Evolutionary conservation across 1,140 invertebrate genomes (phyloP), one percentile per base, ranked within the genome.

Genomic region (Brachionus calyciflorus): DNA sequence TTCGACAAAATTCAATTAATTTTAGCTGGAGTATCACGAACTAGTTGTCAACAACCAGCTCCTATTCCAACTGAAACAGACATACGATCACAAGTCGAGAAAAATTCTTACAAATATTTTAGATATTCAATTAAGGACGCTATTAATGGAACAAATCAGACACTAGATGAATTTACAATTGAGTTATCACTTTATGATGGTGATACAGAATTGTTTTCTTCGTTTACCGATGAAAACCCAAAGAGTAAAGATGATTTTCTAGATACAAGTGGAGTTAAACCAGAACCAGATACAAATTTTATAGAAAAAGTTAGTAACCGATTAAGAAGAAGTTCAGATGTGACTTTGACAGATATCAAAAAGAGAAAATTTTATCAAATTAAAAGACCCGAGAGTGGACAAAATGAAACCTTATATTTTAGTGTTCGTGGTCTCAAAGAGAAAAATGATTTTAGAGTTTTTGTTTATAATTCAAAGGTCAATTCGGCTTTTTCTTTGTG

Each of bases 171-270:
- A 10, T 65, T 65, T 44, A 65, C 37, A 9, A 41, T 65, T n/a
- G 60, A 65, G n/a, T 46, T 65, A 28, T 41, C 33, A 1, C 19
- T 44, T 44, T 65, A 5, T 44, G 24, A 44, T 24, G 60, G 60
- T 0, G 40, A 44, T 24, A 17, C 10, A 10, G 41, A 24, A 2
- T 44, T 65, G 19, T 65, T 65, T 17, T 65, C 12, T 65, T 65
- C 60, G 24, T 65, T 65, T 24, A 37, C 41, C 24, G 60, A 65
- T 3, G 60, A 65, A 44, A 65, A 65, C 28, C 60, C 60, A 0
- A 65, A 65, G 44, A 44, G 37, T 26, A 28, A 65, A n/a, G 60
- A 65, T 4, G 60, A 65, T 24, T 65, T 65, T 65, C 24, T 65
- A n/a, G n/a, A 46, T 14, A 4, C 9, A 46, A 46, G 2, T 37